Conservation (phyloP, 1,140 invertebrate species). For the Pseudachorutes palmiensis region DNA sequence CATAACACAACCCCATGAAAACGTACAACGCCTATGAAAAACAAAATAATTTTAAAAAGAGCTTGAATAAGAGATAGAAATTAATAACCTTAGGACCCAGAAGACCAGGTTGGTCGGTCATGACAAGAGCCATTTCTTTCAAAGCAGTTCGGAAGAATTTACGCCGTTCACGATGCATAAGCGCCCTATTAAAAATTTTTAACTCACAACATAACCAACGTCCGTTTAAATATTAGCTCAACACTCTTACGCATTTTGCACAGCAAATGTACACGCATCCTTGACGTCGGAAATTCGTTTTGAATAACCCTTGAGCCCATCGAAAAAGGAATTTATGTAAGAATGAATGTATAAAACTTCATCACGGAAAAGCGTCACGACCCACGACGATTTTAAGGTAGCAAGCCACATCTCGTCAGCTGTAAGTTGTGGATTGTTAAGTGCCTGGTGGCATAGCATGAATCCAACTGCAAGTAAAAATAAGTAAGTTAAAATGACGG, state of each 20-base stretch:
- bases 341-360: constrained; percentile 94
- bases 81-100: constrained; percentile 74
- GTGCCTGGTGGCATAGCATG: constrained; percentile 75
- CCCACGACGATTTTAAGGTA: constrained; percentile 87
- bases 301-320: constrained; percentile 87
- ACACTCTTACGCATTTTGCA: constrained; percentile 75
- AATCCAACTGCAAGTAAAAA: constrained; percentile 78
- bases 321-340: constrained; percentile 88
- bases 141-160: constrained; percentile 93
- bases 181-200: constrained; percentile 47
- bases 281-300: constrained; percentile 90
- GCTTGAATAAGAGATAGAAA: constrained; percentile 14
- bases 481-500: no score
- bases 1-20: constrained; percentile 89
- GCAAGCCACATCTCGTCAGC: constrained; percentile 82
- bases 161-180: constrained; percentile 84
- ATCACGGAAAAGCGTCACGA: constrained; percentile 88
- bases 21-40: constrained; percentile 71
- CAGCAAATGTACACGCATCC: constrained; percentile 80
- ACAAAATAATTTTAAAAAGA: not conserved
- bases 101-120: constrained; percentile 95
- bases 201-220: no score
- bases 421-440: constrained; percentile 53
- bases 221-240: no score
- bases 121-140: constrained; percentile 87